Evolutionary conservation across 2,797 vertebrate genomes (phyloP).

Genomic region (Eleutherodactylus coqui): DNA sequence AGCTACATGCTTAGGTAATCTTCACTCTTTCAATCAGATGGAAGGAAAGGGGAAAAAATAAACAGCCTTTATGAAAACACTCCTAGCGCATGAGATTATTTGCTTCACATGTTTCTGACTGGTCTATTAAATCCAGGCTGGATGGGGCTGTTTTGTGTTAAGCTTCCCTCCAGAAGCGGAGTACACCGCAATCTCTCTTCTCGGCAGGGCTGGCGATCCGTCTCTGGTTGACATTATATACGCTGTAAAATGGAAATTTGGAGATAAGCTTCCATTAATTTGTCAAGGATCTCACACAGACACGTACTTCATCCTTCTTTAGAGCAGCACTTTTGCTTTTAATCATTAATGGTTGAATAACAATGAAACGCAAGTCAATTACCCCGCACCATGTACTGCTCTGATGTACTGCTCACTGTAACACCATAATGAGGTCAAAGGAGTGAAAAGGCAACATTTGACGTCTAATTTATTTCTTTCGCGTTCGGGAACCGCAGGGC

Average conservation of each 20-base stretch:
- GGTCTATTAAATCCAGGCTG: neutral
- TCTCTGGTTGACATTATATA: constrained; percentile 48
- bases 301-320: constrained; percentile 50
- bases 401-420: constrained; percentile 14
- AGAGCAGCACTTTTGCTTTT: constrained; percentile 43
- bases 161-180: neutral
- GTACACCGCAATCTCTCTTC: constrained; percentile 4
- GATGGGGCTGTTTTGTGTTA: constrained; percentile 29
- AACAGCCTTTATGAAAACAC: constrained; percentile 22
- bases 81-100: neutral
- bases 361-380: constrained; percentile 17
- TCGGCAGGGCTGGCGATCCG: neutral
- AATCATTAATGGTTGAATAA: constrained; percentile 38
- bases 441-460: constrained; percentile 29
- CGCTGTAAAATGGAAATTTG: constrained; percentile 54
- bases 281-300: constrained; percentile 44
- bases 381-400: neutral
- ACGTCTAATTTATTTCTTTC: constrained; percentile 33
- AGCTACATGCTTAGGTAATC: neutral
- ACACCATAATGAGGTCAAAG: constrained; percentile 39
- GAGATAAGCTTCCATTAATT: constrained; percentile 60
- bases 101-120: neutral
- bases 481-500: neutral
- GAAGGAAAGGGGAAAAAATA: neutral
- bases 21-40: neutral